Evolutionary conservation across 2,797 vertebrate genomes (phyloP).

Genomic region (Poecile montanus): DNA sequence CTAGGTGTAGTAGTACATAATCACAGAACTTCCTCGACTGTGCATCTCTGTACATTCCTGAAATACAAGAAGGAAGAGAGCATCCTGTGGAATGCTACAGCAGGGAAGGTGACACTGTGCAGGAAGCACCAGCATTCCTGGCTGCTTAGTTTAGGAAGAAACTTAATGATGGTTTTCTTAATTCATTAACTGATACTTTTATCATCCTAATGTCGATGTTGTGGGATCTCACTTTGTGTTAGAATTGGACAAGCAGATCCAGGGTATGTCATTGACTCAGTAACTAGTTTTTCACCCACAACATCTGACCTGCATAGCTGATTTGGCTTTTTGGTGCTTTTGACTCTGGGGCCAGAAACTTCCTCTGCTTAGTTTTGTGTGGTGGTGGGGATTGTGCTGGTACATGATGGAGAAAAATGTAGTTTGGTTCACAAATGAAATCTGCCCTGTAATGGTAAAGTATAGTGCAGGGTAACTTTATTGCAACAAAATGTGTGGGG

Average conservation of each 20-base stretch:
- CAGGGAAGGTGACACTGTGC: not conserved
- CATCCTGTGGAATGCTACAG: not conserved
- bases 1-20: not conserved
- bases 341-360: conserved; percentile 4
- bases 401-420: not conserved
- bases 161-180: not conserved
- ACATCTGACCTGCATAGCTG: not conserved
- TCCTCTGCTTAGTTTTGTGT: not conserved
- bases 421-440: not conserved
- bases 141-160: not conserved
- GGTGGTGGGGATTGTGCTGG: conserved; percentile 1
- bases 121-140: not conserved
- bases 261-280: not conserved
- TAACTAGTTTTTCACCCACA: not conserved
- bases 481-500: not conserved
- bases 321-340: not conserved
- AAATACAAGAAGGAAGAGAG: not conserved
- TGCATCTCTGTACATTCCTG: not conserved
- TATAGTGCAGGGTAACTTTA: not conserved
- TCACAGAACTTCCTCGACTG: not conserved
- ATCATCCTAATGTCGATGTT: not conserved
- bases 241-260: not conserved
- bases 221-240: not conserved
- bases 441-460: not conserved
- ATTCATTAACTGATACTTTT: not conserved